These are phyloP conservation scores for Patella caerulea DNA, from an alignment of 2,888 invertebrate species.

Conservation along the genomic window DNA sequence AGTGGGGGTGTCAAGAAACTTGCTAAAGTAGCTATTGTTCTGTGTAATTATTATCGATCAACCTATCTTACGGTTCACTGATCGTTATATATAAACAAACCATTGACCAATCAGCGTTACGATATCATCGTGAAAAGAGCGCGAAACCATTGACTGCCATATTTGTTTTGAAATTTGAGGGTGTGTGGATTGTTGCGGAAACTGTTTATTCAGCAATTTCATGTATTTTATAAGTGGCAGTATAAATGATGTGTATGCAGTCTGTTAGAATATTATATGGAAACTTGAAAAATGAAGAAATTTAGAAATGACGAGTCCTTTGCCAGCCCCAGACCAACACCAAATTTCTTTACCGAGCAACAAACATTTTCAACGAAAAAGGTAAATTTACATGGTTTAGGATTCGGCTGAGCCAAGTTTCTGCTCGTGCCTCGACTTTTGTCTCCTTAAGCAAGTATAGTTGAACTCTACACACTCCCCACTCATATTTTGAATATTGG, in stretches of 20 bases:
- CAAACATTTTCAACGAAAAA: slow-evolving; percentile 69
- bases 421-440: not conserved
- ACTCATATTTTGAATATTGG: too few species aligned
- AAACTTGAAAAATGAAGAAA: not conserved
- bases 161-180: not conserved
- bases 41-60: too few species aligned
- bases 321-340: slow-evolving; percentile 64
- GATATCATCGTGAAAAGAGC: not conserved
- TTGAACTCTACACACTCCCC: too few species aligned
- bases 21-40: too few species aligned
- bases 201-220: not conserved
- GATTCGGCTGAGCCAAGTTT: not conserved
- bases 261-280: not conserved
- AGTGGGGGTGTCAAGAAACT: too few species aligned
- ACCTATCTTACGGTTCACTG: not conserved
- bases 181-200: not conserved
- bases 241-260: not conserved
- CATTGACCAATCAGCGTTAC: not conserved
- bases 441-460: not conserved
- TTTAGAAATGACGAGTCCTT: slow-evolving; percentile 26
- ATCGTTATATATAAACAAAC: not conserved
- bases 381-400: slow-evolving; percentile 11
- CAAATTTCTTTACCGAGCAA: slow-evolving; percentile 59
- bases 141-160: not conserved
- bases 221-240: not conserved